Conservation (phyloP, 2,113 vertebrate species). For the Polypterus bichir region DNA sequence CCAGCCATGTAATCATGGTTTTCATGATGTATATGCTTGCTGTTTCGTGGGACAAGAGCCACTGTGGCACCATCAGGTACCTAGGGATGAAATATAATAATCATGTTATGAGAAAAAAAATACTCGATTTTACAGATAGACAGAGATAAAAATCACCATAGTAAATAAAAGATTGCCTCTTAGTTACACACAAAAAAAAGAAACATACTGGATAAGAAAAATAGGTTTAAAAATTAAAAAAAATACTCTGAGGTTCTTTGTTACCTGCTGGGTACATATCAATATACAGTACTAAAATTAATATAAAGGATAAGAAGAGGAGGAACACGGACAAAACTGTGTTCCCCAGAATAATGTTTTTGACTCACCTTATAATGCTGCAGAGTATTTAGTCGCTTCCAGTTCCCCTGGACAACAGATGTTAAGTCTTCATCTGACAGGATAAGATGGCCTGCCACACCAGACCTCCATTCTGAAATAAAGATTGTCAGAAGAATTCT, state of each 20-base stretch:
- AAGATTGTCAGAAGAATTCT: background rate
- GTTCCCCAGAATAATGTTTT: background rate
- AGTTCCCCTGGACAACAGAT: slow-evolving; percentile 82
- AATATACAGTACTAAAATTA: too few species aligned
- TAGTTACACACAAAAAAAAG: too few species aligned
- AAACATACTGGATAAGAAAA: too few species aligned
- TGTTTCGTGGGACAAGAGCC: slow-evolving; percentile 82
- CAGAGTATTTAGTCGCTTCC: slow-evolving; percentile 90
- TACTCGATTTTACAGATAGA: background rate
- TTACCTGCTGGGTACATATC: too few species aligned
- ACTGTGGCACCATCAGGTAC: slow-evolving; percentile 92
- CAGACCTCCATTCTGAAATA: slow-evolving; percentile 81
- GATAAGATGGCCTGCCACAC: slow-evolving; percentile 86
- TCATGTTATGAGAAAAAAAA: background rate
- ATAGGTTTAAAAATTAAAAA: too few species aligned
- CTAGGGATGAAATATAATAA: slow-evolving; percentile 35
- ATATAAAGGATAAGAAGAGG: too few species aligned
- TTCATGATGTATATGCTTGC: slow-evolving; percentile 83
- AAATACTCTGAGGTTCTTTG: too few species aligned
- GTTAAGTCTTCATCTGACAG: slow-evolving; percentile 93
- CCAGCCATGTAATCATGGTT: slow-evolving; percentile 89
- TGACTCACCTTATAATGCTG: slow-evolving; percentile 89
- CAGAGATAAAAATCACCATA: background rate
- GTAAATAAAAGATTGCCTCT: too few species aligned
- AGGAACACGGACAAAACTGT: too few species aligned